These are phyloP conservation scores for Drosophila orena DNA, from an alignment of 1,140 invertebrate genomes.

Conservation along the genomic window DNA sequence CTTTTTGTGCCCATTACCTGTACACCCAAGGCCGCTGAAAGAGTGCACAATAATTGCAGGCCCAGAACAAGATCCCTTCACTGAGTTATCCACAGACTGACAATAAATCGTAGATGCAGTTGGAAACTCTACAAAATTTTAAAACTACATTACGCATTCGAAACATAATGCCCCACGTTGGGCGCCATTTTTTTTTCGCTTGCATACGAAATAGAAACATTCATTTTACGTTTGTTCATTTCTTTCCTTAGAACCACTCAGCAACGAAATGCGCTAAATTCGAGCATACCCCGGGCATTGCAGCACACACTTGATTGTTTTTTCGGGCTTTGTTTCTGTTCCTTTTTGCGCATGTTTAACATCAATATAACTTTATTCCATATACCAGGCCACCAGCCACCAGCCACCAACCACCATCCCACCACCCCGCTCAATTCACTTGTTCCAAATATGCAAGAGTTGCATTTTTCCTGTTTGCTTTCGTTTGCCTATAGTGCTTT, in stretches of 20 bases:
- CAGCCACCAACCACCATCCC: background rate
- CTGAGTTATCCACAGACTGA: background rate
- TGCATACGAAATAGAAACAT: too few relatives aligned
- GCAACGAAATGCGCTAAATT: background rate
- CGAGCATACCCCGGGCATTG: conserved; percentile 15
- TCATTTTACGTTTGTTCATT: too few relatives aligned
- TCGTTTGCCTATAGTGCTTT: conserved; percentile 62
- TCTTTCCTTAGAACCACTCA: too few relatives aligned
- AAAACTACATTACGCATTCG: too few relatives aligned
- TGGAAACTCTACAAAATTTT: too few relatives aligned
- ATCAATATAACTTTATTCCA: conserved; percentile 74
- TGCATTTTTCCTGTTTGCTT: conserved; percentile 55
- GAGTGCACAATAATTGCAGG: background rate
- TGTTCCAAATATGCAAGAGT: conserved; percentile 64
- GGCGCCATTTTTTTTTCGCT: background rate
- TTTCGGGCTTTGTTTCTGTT: conserved; percentile 26
- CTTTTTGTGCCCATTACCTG: conserved; percentile 50
- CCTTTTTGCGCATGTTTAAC: conserved; percentile 73
- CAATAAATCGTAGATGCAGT: background rate
- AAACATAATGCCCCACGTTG: background rate
- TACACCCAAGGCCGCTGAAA: conserved; percentile 18
- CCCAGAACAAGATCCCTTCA: conserved; percentile 13
- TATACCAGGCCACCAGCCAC: conserved; percentile 17
- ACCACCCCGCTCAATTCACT: conserved; percentile 56
- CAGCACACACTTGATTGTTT: conserved; percentile 28